Conservation (phyloP, 2,888 invertebrate species). For the Eilema depressum region DNA sequence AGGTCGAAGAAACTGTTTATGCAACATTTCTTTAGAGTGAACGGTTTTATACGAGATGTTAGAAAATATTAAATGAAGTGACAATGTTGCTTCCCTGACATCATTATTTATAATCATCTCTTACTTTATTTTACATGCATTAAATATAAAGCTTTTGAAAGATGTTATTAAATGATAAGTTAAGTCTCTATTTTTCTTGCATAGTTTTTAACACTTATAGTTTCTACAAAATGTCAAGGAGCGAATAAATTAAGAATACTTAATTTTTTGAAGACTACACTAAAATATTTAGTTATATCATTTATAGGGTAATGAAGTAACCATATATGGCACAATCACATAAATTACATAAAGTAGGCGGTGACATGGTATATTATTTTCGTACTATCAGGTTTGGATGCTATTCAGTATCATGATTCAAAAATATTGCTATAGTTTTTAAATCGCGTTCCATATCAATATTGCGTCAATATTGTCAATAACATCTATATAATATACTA, state of each 20-base stretch:
- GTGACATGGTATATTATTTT: neutral
- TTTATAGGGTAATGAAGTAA: neutral
- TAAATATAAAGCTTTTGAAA: constrained; percentile 24
- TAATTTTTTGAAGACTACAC: neutral
- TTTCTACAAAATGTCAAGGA: constrained; percentile 7
- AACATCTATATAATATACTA: neutral
- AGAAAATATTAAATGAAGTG: constrained; percentile 20
- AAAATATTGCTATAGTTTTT: too few species aligned
- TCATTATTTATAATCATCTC: constrained; percentile 27
- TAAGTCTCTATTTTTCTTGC: neutral
- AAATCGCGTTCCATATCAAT: too few species aligned
- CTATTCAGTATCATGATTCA: too few species aligned
- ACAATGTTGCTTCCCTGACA: constrained; percentile 23
- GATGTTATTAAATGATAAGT: constrained; percentile 19
- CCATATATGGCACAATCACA: neutral
- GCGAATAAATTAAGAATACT: neutral
- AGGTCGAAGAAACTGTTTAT: constrained; percentile 36
- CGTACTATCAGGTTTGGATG: neutral
- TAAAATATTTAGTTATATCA: neutral
- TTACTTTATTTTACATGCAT: constrained; percentile 31
- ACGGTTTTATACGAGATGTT: constrained; percentile 20
- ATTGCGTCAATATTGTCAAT: too few species aligned
- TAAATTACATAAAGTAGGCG: neutral
- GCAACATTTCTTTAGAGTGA: constrained; percentile 32
- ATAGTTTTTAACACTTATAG: neutral